These are phyloP conservation scores for Chiloscyllium plagiosum DNA, from an alignment of 2,113 vertebrate genomes.

Conservation along the genomic window DNA sequence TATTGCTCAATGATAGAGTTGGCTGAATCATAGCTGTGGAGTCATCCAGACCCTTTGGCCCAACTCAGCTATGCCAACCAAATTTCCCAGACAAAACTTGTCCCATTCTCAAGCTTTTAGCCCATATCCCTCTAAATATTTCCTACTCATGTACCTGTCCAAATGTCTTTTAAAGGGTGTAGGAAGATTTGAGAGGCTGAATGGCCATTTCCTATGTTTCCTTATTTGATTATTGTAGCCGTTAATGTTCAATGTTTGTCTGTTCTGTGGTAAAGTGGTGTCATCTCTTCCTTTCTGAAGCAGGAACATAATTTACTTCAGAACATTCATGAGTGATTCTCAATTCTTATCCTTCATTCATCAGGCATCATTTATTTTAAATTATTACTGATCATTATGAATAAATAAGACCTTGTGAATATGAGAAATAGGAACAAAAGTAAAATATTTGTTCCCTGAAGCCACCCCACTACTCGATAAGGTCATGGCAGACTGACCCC, in stretches of 20 bases:
- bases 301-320: neutral
- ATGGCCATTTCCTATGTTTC: neutral
- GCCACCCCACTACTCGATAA: too few relatives aligned
- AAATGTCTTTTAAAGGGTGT: too few relatives aligned
- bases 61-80: too few relatives aligned
- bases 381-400: neutral
- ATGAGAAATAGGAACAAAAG: neutral
- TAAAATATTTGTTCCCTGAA: too few relatives aligned
- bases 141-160: too few relatives aligned
- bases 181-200: neutral
- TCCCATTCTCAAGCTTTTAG: too few relatives aligned
- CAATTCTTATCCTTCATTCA: neutral
- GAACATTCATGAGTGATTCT: neutral
- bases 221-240: neutral
- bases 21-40: too few relatives aligned
- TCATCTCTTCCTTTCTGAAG: neutral
- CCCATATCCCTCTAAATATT: too few relatives aligned
- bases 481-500: too few relatives aligned
- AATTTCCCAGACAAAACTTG: too few relatives aligned
- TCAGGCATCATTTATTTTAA: neutral
- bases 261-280: neutral
- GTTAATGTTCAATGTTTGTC: neutral
- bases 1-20: neutral
- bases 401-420: neutral
- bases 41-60: too few relatives aligned